Evolutionary conservation across 2,888 invertebrate species (phyloP).

Genomic region (Patella ulyssiponensis): DNA sequence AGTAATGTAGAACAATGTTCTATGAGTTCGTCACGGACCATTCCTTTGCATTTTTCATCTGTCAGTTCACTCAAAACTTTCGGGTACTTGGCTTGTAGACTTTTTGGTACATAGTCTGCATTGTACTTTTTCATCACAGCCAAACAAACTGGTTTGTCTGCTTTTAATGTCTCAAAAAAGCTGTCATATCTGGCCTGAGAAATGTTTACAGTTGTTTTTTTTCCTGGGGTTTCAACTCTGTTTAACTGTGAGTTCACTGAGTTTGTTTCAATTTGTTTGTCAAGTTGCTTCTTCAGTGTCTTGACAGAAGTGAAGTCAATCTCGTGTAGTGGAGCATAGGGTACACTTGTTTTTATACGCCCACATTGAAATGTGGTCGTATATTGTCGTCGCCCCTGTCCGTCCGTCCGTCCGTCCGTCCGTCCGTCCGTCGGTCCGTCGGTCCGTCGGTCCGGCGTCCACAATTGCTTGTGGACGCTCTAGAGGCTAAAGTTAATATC

Average conservation of each 20-base stretch:
- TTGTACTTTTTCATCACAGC: conserved; percentile 11
- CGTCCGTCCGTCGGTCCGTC: too few relatives aligned
- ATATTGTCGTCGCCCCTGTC: too few relatives aligned
- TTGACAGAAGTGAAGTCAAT: conserved; percentile 10
- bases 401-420: too few relatives aligned
- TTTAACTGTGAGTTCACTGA: background rate
- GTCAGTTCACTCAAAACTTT: conserved; percentile 8
- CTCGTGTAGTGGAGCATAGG: background rate
- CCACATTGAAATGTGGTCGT: too few relatives aligned
- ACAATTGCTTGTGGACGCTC: too few relatives aligned
- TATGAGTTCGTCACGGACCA: background rate
- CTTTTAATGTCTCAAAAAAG: background rate
- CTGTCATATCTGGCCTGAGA: background rate
- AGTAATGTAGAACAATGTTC: background rate
- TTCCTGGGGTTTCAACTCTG: background rate
- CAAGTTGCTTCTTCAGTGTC: conserved; percentile 1
- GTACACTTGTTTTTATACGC: background rate
- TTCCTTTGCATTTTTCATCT: conserved; percentile 11
- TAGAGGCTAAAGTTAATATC: too few relatives aligned
- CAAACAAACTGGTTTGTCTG: background rate
- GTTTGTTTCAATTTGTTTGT: background rate
- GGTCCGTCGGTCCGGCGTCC: too few relatives aligned
- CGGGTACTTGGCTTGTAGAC: conserved; percentile 6
- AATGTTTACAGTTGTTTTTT: background rate
- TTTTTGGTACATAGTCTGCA: background rate